A percentile compares a stretch with the other conserved stretches of the same genome.
These are phyloP conservation scores for Chionoecetes opilio DNA, from an alignment of 1,140 invertebrate genomes.

Conservation along the genomic window DNA sequence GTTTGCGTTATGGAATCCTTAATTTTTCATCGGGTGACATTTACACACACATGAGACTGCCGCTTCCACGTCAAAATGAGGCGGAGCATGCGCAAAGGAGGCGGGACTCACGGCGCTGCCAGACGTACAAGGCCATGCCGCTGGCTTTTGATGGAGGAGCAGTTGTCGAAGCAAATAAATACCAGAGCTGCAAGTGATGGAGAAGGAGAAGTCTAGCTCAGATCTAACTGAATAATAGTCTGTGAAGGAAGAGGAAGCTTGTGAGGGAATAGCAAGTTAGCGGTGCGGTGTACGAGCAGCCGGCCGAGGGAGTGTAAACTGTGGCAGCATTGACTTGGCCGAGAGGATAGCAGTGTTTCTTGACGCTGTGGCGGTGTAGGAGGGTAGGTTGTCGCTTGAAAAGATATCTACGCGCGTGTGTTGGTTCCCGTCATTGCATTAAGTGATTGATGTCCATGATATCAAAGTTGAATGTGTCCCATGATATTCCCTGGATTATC, in stretches of 20 bases:
- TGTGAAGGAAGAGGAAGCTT: not conserved
- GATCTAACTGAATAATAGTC: not conserved
- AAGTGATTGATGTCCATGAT: slow-evolving; percentile 70
- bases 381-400: slow-evolving; percentile 21
- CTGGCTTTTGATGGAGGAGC: not conserved
- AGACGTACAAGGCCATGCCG: not conserved
- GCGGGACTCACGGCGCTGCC: slow-evolving; percentile 43
- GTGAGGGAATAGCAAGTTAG: not conserved
- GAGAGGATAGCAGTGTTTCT: slow-evolving; percentile 53
- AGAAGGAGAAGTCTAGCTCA: slow-evolving; percentile 1
- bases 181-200: slow-evolving; percentile 2
- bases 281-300: slow-evolving; percentile 57
- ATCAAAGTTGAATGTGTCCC: slow-evolving; percentile 46
- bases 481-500: slow-evolving; percentile 53
- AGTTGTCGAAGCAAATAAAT: slow-evolving; percentile 30
- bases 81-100: slow-evolving; percentile 67
- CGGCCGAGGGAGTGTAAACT: not conserved
- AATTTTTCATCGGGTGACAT: not conserved
- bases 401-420: slow-evolving; percentile 63
- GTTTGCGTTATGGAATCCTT: not conserved
- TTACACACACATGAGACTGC: slow-evolving; percentile 39
- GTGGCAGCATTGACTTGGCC: slow-evolving; percentile 65
- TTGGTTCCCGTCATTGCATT: slow-evolving; percentile 68
- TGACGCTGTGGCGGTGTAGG: slow-evolving; percentile 45
- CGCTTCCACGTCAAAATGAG: slow-evolving; percentile 54